Base-by-base conservation (phyloP, 2,888 invertebrate genomes). In the Sinelater perroti region DNA sequence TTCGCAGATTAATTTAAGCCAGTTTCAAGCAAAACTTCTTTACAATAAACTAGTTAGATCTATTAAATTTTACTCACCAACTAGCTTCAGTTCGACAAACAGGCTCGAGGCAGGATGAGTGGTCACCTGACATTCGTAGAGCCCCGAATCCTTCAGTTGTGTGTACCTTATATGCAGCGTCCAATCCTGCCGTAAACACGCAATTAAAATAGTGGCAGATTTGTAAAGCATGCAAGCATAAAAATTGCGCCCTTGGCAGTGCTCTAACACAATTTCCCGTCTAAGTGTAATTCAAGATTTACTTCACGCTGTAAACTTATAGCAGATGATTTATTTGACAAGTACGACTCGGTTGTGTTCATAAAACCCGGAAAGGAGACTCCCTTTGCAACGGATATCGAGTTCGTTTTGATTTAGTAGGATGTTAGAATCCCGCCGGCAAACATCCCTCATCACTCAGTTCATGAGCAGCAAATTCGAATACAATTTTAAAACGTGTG, bases 121-220 rank as follows among this genome's bases (percentile, higher is more conserved):
- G 3, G 86, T 85, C 46, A 87, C 83, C 76, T 87, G 86, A 71
- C 88, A 87, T 74, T 87, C 86, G 69, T 87, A 87, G 67, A 85
- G 79, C 0, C 87, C 87, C 6, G 81, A 85, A 67, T 87, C 87
- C n/a, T 81, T 81, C 36, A 81, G 81, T 62, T 84, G 82, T 1
- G 85, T 83, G 69, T 84, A 86, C 59, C 85, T 78, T 67, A 88
- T 84, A 71, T 86, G 86, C 18, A 88, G 75, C 51, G 84, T 83
- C 87, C 87, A 87, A 72, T 87, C 87, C 86, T 86, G n/a, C n/a
- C n/a, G n/a, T n/a, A n/a, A n/a, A n/a, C n/a, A n/a, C n/a, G n/a
- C n/a, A n/a, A n/a, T n/a, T n/a, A n/a, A n/a, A n/a, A n/a, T n/a
- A n/a, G n/a, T n/a, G n/a, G n/a, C n/a, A n/a, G n/a, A n/a, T n/a